phyloP scores from a whole-genome alignment of 1,140 invertebrate species.

The Argopecten irradians region DNA sequence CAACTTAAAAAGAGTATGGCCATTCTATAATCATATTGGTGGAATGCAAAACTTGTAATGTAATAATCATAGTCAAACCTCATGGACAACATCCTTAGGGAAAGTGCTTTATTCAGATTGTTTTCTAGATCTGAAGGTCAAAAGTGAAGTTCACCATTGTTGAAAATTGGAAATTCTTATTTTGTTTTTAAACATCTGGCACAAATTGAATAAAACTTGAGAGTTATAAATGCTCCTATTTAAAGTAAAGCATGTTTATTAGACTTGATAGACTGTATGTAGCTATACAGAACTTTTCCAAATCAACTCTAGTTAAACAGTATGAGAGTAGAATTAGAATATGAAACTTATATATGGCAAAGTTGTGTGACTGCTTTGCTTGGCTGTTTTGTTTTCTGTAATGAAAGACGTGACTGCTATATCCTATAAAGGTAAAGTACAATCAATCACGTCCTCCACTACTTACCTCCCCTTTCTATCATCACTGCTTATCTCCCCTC shows the following conservation, averaged over 20 bases:
- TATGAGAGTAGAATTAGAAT: constrained; percentile 14
- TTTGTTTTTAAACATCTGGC: too few relatives aligned
- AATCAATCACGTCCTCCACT: neutral
- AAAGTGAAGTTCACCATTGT: too few relatives aligned
- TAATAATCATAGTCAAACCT: too few relatives aligned
- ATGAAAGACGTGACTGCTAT: constrained; percentile 43
- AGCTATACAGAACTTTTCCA: neutral
- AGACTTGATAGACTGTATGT: too few relatives aligned
- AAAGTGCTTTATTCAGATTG: too few relatives aligned
- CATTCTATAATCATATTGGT: neutral
- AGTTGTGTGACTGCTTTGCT: neutral
- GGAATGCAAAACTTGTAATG: neutral
- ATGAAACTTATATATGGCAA: neutral
- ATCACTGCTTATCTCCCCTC: neutral
- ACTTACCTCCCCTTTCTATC: neutral
- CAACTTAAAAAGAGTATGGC: too few relatives aligned
- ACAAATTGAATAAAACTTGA: too few relatives aligned
- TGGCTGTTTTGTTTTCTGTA: constrained; percentile 33
- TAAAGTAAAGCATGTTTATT: too few relatives aligned
- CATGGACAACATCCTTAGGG: too few relatives aligned
- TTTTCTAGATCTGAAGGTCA: too few relatives aligned
- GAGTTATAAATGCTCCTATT: too few relatives aligned
- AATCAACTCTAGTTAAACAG: neutral
- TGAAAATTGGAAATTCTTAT: too few relatives aligned
- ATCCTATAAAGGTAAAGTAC: constrained; percentile 50